Evolutionary conservation across 2,888 invertebrate species (phyloP).

Genomic region (Plagodis dolabraria): DNA sequence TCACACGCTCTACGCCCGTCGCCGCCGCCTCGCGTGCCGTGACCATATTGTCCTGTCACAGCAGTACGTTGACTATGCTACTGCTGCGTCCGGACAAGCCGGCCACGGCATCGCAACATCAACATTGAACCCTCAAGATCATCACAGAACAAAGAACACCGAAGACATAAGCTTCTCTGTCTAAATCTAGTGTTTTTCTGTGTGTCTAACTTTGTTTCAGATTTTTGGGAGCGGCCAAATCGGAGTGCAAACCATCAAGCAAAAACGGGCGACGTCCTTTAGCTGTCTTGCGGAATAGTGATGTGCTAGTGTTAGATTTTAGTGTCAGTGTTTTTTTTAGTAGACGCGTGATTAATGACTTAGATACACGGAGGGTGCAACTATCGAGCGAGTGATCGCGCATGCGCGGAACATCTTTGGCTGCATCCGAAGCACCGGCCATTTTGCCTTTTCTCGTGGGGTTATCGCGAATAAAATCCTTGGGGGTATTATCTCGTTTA

Average conservation of each 20-base stretch:
- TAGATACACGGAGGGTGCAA: constrained; percentile 69
- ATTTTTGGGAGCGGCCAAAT: constrained; percentile 23
- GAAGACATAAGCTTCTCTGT: neutral
- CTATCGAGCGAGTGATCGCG: constrained; percentile 77
- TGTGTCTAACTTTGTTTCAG: constrained; percentile 34
- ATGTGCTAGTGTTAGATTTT: constrained; percentile 21
- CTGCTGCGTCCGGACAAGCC: constrained; percentile 97
- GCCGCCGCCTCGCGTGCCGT: constrained; percentile 76
- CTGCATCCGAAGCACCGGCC: constrained; percentile 59
- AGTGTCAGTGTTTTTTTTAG: constrained; percentile 21
- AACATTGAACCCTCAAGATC: constrained; percentile 4
- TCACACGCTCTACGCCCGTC: constrained; percentile 83
- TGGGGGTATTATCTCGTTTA: constrained; percentile 31
- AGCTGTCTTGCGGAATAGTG: constrained; percentile 14
- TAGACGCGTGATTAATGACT: constrained; percentile 55
- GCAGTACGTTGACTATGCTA: constrained; percentile 92
- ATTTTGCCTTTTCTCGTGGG: constrained; percentile 73
- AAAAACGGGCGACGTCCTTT: constrained; percentile 36
- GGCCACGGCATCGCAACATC: constrained; percentile 64
- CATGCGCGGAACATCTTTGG: constrained; percentile 77
- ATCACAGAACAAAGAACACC: neutral
- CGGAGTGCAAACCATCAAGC: constrained; percentile 25
- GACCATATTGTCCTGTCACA: constrained; percentile 99
- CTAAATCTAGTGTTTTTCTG: constrained; percentile 10
- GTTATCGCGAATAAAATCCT: constrained; percentile 52